These are phyloP conservation scores for Megathymus violae DNA, from an alignment of 1,140 invertebrate genomes.

Conservation along the genomic window DNA sequence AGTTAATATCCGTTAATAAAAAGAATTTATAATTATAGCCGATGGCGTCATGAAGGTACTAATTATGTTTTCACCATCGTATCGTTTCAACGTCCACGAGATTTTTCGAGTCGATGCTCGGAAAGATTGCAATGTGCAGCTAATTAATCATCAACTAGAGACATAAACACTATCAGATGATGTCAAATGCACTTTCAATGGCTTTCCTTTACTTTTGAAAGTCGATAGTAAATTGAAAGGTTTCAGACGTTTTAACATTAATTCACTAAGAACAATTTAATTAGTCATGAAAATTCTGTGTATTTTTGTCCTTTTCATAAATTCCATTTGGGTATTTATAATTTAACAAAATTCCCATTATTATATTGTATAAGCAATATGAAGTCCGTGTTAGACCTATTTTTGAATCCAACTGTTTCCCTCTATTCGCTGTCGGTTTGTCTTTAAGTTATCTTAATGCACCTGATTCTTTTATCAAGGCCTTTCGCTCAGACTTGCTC, in stretches of 20 bases:
- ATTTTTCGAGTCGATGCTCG: conserved; percentile 52
- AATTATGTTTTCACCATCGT: conserved; percentile 59
- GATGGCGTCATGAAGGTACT: conserved; percentile 38
- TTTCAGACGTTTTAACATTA: neutral
- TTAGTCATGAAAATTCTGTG: too few species aligned
- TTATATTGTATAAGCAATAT: too few species aligned
- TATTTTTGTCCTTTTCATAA: too few species aligned
- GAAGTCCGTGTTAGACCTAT: too few species aligned
- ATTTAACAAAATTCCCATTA: too few species aligned
- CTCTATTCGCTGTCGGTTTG: too few species aligned
- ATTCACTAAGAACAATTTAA: too few species aligned
- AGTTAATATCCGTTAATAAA: neutral
- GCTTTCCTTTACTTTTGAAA: conserved; percentile 31
- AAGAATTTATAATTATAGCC: conserved; percentile 6
- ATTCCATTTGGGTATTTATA: too few species aligned
- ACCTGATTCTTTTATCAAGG: too few species aligned
- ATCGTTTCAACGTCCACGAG: conserved; percentile 40
- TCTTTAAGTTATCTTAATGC: too few species aligned
- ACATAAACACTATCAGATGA: conserved; percentile 25
- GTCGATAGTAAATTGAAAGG: neutral
- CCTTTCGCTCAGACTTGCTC: too few species aligned
- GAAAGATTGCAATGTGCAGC: conserved; percentile 25
- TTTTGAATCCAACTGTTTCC: too few species aligned
- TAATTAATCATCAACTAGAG: conserved; percentile 29
- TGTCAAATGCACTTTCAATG: conserved; percentile 22